Percentiles rank a stretch among this genome's conserved stretches.
phyloP scores from a whole-genome alignment of 1,140 invertebrate species.

The Nylanderia fulva region DNA sequence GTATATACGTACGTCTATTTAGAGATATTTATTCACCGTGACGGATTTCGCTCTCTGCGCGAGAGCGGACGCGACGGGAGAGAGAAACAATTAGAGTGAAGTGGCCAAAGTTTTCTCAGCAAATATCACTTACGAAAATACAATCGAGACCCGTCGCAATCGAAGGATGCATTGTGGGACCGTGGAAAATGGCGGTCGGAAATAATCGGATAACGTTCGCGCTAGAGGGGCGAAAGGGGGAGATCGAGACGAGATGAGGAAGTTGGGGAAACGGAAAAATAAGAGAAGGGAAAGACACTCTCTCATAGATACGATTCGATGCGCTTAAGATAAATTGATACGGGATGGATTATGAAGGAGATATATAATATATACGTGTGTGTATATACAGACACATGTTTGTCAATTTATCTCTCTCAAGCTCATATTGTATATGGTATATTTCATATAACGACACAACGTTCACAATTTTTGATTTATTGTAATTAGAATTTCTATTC shows the following conservation, averaged over 20 bases:
- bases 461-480: too few relatives aligned
- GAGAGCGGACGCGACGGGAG: not conserved
- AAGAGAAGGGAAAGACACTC: conserved; percentile 58
- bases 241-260: conserved; percentile 52
- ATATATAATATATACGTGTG: conserved; percentile 26
- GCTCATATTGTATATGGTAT: too few relatives aligned
- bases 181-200: conserved; percentile 59
- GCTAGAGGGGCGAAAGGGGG: not conserved
- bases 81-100: conserved; percentile 67
- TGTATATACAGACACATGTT: too few relatives aligned
- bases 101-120: conserved; percentile 70
- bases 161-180: conserved; percentile 67
- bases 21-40: conserved; percentile 40
- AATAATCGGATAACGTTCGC: conserved; percentile 76
- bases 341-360: conserved; percentile 70
- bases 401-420: too few relatives aligned
- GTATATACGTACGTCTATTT: conserved; percentile 16
- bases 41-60: not conserved
- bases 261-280: conserved; percentile 60
- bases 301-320: conserved; percentile 71
- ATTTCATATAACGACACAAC: too few relatives aligned
- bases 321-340: conserved; percentile 75
- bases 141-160: conserved; percentile 65
- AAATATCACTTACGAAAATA: conserved; percentile 73
- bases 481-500: not conserved